Conservation (phyloP, 2,113 vertebrate genomes). For the Alligator mississippiensis region DNA sequence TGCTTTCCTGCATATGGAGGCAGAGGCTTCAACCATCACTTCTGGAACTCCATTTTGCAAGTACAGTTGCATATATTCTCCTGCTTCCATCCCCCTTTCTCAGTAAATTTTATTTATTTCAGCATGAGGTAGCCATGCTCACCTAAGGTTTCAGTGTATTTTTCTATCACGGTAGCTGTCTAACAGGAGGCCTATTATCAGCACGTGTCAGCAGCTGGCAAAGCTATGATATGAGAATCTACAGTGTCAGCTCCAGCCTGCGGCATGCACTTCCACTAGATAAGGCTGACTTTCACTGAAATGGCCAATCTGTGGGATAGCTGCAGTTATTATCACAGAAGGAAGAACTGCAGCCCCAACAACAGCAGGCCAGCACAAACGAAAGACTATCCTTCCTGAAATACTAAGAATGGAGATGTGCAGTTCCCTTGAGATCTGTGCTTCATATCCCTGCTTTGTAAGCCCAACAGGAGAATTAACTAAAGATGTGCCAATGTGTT, state of each 20-base stretch:
- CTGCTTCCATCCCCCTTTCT: not conserved
- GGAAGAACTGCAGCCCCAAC: not conserved
- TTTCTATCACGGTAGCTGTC: not conserved
- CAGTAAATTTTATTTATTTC: not conserved
- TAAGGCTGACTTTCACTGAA: not conserved
- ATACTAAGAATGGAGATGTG: not conserved
- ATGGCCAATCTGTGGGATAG: not conserved
- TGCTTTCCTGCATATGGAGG: slow-evolving; percentile 21
- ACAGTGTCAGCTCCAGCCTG: not conserved
- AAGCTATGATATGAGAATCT: not conserved
- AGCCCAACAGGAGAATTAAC: not conserved
- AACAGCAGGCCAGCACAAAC: not conserved
- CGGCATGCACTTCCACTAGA: not conserved
- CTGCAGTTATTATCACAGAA: not conserved
- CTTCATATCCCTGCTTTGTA: not conserved
- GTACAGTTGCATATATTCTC: not conserved
- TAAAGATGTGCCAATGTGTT: not conserved
- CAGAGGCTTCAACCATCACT: slow-evolving; percentile 20
- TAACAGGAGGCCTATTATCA: not conserved
- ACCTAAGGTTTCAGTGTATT: not conserved
- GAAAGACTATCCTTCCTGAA: not conserved
- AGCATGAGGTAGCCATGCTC: not conserved
- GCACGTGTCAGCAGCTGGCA: not conserved
- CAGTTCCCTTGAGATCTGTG: not conserved
- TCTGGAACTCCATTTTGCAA: not conserved